A percentile compares a stretch with the other conserved stretches of the same genome.
phyloP scores from a whole-genome alignment of 2,113 vertebrate species.

The Chionis minor region DNA sequence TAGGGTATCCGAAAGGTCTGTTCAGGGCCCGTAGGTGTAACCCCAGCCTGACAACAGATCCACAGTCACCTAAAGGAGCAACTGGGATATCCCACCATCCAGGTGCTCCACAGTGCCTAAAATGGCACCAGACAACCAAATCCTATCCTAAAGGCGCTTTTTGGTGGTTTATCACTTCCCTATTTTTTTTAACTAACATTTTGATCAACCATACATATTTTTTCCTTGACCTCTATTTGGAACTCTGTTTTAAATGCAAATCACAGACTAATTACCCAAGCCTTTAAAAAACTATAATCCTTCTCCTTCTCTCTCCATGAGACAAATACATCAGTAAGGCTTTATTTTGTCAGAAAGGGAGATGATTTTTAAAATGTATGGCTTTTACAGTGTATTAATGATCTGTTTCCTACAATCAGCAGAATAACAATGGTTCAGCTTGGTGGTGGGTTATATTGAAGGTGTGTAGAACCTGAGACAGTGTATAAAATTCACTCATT shows the following conservation, averaged over 20 bases:
- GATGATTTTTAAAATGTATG: not conserved
- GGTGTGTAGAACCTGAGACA: not conserved
- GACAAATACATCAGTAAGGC: not conserved
- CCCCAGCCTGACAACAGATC: not conserved
- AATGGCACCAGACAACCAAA: accelerated
- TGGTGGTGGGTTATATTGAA: not conserved
- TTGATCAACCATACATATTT: not conserved
- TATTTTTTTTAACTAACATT: not conserved
- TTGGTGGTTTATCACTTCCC: not conserved
- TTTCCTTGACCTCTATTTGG: not conserved
- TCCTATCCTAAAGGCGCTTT: not conserved
- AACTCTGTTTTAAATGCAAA: not conserved
- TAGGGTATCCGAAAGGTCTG: not conserved
- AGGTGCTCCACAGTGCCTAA: not conserved
- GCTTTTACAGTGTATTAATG: not conserved
- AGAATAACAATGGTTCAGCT: not conserved
- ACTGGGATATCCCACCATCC: not conserved
- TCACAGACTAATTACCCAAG: not conserved
- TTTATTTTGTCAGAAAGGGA: not conserved
- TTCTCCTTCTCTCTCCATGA: not conserved
- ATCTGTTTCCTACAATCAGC: not conserved
- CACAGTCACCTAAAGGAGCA: not conserved
- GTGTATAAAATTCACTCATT: not conserved
- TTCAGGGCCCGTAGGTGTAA: not conserved
- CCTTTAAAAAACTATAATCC: not conserved